Conservation (phyloP, 2,113 vertebrate species). For the mouse (Mus musculus) region GRCm39 chr5:61580001-61580500, state of each 20-base stretch:
- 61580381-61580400: neutral
- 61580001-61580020: neutral
- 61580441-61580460: neutral
- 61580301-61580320: neutral
- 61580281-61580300: neutral
- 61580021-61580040: neutral
- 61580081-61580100: neutral
- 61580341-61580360: neutral
- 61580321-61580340: too few relatives aligned
- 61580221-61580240: conserved; percentile 33
- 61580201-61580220: neutral
- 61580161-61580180: neutral
- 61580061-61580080: neutral
- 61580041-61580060: neutral
- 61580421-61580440: conserved; percentile 2
- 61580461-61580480: conserved; percentile 50
- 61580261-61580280: neutral
- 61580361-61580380: conserved; percentile 40
- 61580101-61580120: neutral
- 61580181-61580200: neutral
- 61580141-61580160: neutral
- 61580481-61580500: conserved; percentile 25
- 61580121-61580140: neutral
- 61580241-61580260: neutral
- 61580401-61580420: neutral